Evolutionary conservation across 1,140 invertebrate genomes (phyloP).

Genomic region (Eriocheir sinensis): DNA sequence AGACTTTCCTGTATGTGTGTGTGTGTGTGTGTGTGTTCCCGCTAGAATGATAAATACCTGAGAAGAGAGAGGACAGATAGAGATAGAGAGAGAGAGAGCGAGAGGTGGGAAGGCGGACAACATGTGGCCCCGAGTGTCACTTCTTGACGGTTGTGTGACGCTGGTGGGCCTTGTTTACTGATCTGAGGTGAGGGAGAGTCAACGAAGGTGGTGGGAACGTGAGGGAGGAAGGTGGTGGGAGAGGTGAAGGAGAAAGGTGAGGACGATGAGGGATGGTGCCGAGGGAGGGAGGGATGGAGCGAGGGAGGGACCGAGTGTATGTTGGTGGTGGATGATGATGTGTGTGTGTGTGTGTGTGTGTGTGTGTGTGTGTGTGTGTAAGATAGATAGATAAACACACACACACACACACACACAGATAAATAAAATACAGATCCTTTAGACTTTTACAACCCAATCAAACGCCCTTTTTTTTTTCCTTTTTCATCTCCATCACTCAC

Average conservation of each 20-base stretch:
- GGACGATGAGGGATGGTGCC: background rate
- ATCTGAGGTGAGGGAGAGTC: background rate
- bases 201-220: slow-evolving; percentile 34
- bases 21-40: background rate
- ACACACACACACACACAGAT: too few species aligned
- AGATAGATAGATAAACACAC: too few species aligned
- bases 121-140: background rate
- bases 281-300: background rate
- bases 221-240: background rate
- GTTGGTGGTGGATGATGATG: too few species aligned
- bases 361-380: too few species aligned
- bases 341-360: too few species aligned
- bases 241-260: background rate
- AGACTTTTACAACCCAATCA: too few species aligned
- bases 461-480: background rate
- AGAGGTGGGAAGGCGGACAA: background rate
- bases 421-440: too few species aligned
- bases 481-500: background rate
- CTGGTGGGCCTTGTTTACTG: background rate
- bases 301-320: background rate
- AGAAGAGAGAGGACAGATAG: background rate
- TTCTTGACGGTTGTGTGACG: slow-evolving; percentile 1
- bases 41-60: slow-evolving; percentile 8
- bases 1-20: too few species aligned
- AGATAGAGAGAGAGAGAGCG: background rate